These are phyloP conservation scores for Solenodon paradoxus DNA, from an alignment of 2,113 vertebrate genomes.

Conservation along the genomic window DNA sequence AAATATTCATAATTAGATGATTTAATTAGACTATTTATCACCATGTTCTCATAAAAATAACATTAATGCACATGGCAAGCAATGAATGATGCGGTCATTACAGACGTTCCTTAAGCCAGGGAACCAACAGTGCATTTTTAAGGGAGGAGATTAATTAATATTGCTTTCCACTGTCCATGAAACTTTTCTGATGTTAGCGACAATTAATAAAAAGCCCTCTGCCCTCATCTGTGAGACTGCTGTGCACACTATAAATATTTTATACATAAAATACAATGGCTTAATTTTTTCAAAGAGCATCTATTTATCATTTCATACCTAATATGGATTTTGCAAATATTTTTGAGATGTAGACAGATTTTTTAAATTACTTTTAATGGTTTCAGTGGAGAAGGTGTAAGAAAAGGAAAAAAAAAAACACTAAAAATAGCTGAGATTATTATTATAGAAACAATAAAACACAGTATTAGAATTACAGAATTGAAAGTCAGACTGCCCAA, in stretches of 20 bases:
- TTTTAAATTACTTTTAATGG: background rate
- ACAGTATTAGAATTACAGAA: background rate
- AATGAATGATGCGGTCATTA: conserved; percentile 59
- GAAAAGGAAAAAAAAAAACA: background rate
- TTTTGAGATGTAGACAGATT: background rate
- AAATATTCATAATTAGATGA: conserved; percentile 43
- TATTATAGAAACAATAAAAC: background rate
- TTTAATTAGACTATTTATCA: conserved; percentile 55
- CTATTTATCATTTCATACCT: background rate
- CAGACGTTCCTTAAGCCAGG: conserved; percentile 56
- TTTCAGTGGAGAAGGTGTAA: background rate
- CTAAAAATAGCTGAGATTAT: background rate
- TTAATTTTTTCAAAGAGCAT: background rate
- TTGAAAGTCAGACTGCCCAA: background rate
- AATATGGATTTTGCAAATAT: conserved; percentile 8
- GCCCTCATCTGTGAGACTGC: background rate
- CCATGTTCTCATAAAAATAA: conserved; percentile 43
- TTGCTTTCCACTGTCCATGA: background rate
- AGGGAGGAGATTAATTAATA: conserved; percentile 35
- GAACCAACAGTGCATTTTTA: conserved; percentile 31
- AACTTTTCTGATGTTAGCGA: background rate
- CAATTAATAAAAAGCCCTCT: background rate
- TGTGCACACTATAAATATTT: background rate
- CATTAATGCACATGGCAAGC: background rate
- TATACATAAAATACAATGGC: background rate